Base-by-base conservation (phyloP, 2,888 invertebrate species). In the Leptinotarsa tumamoca region DNA sequence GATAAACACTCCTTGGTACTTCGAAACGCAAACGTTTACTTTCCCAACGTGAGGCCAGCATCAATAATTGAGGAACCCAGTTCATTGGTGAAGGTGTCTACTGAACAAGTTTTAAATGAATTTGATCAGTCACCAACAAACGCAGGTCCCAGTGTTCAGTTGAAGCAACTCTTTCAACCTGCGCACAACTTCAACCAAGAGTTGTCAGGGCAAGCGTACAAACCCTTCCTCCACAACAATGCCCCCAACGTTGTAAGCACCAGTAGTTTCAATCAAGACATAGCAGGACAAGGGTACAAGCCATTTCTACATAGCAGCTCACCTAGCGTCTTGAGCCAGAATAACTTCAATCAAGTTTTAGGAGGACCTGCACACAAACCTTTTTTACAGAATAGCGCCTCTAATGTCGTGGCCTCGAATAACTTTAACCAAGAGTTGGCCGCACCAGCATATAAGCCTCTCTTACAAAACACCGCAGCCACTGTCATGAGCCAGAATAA, bases 101-200 rank as follows among this genome's bases (percentile, higher is more conserved):
- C 85, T n/a, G 86, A 87, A 78, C 86, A 86, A 80, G 84, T 86
- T 13, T 77, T 86, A 15, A 86, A 87, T 78, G 86, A 86, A 78
- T 86, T 84, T 73, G 85, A 86, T 74, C 85, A 86, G 80, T 84
- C 86, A 0, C 86, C 86, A 18, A 83, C 83, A 15, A 86, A 86
- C 73, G 80, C 85, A 4, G 84, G 84, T n/a, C 84, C 85, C 0
- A 86, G 86, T 68, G 84, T 85, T 13, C 86, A 85, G 63, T 84
- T 87, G 13, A 77, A 77, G 50, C 72, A 74, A 43, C 56, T 72
- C 4, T 75, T 72, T n/a, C 66, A 75, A 49, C 75, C 68, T 63
- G 10, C 18, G 0, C 27, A 23, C 4, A 58, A 18, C 4, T n/a
- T 23, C 14, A 58, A 58, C 58, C 58, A 58, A 21, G 58, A 58